These are phyloP conservation scores for Symphodus melops DNA, from an alignment of 2,113 vertebrate species.

Conservation along the genomic window DNA sequence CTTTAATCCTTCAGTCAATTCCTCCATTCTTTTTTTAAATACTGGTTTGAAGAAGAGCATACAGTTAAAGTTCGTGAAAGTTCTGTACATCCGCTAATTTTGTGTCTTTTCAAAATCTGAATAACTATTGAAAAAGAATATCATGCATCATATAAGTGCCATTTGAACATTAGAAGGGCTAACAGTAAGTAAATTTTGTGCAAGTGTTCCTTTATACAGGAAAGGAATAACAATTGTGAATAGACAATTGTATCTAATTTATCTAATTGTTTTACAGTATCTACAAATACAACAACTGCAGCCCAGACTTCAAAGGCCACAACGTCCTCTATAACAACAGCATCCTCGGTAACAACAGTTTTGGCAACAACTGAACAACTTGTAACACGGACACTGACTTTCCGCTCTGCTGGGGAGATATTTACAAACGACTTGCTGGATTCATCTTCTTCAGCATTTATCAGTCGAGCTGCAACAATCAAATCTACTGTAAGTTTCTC, in stretches of 20 bases:
- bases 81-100: too few relatives aligned
- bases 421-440: constrained; percentile 8
- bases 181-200: too few relatives aligned
- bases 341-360: neutral
- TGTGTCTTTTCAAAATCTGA: neutral
- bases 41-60: neutral
- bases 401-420: constrained; percentile 6
- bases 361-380: neutral
- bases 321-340: too few relatives aligned
- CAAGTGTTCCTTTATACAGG: neutral
- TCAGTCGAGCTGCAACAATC: neutral
- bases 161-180: neutral
- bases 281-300: neutral
- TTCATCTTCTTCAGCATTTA: neutral
- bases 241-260: neutral
- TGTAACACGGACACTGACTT: neutral
- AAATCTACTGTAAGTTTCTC: neutral
- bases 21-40: too few relatives aligned
- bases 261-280: neutral
- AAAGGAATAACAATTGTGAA: neutral
- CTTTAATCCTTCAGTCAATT: too few relatives aligned
- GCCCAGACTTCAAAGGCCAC: neutral
- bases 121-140: neutral
- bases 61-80: neutral
- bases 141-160: neutral